These are phyloP conservation scores for Mobula hypostoma DNA, from an alignment of 2,113 vertebrate species.

Conservation along the genomic window DNA sequence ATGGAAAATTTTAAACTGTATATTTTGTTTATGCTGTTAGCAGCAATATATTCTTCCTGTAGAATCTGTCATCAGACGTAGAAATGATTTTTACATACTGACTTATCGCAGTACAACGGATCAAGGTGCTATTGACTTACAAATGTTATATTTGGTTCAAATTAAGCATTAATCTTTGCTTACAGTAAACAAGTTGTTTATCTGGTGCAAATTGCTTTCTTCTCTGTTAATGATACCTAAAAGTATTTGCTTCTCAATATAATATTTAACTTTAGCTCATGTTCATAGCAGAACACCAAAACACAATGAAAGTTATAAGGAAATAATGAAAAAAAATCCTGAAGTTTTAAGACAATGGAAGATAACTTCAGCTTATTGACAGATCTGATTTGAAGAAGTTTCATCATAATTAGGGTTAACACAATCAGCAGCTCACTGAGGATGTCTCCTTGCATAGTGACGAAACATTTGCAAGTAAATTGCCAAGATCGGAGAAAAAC, in stretches of 20 bases:
- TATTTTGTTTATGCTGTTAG: neutral
- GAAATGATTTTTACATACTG: neutral
- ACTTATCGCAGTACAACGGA: neutral
- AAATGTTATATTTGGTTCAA: constrained; percentile 17
- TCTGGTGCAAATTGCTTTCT: constrained; percentile 39
- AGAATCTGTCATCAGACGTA: neutral
- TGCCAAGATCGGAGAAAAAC: too few species aligned
- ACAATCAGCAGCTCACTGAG: too few species aligned
- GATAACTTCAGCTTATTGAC: constrained; percentile 66
- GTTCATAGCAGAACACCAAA: constrained; percentile 64
- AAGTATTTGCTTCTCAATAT: neutral
- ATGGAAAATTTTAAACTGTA: neutral
- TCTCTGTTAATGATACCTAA: neutral
- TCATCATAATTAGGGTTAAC: constrained; percentile 47
- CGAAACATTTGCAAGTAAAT: too few species aligned
- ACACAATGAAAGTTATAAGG: constrained; percentile 69
- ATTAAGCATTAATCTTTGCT: constrained; percentile 41
- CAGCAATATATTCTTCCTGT: neutral
- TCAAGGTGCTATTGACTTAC: neutral
- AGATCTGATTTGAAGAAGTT: constrained; percentile 70
- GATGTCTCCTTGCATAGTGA: too few species aligned
- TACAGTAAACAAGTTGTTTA: constrained; percentile 41
- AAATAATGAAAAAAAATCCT: constrained; percentile 76
- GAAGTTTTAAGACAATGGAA: constrained; percentile 69
- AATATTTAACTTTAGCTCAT: constrained; percentile 48